Conservation (phyloP, 2,113 vertebrate genomes). For the Passerina amoena region DNA sequence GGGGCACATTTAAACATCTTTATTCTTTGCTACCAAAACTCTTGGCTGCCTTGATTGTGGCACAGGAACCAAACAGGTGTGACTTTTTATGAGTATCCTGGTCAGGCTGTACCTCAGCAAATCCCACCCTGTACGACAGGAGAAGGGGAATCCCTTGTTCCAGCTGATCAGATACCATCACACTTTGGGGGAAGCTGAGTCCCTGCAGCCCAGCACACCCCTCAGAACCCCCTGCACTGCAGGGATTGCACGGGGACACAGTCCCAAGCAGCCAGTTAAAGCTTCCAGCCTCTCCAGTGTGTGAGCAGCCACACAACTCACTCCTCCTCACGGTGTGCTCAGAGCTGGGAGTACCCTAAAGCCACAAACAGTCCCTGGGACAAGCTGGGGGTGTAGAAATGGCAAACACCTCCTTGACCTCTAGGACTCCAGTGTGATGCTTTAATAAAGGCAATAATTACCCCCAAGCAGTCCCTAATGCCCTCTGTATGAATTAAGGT, state of each 20-base stretch:
- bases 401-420: not conserved
- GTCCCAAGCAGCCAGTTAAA: not conserved
- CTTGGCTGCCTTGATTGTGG: not conserved
- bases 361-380: not conserved
- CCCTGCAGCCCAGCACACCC: not conserved
- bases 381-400: not conserved
- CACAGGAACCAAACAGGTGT: not conserved
- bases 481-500: not conserved
- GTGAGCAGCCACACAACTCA: not conserved
- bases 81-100: not conserved
- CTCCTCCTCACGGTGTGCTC: rapidly evolving
- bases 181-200: not conserved
- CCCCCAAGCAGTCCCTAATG: not conserved
- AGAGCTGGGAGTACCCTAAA: not conserved
- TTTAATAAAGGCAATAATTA: not conserved
- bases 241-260: rapidly evolving
- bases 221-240: rapidly evolving
- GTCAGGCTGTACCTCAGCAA: not conserved
- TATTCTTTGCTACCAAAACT: not conserved
- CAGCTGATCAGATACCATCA: not conserved
- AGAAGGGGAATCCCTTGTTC: not conserved
- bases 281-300: rapidly evolving
- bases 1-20: not conserved
- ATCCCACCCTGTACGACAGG: rapidly evolving
- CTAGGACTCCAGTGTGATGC: not conserved